phyloP scores from a whole-genome alignment of 2,113 vertebrate genomes.

The Eira barbara region DNA sequence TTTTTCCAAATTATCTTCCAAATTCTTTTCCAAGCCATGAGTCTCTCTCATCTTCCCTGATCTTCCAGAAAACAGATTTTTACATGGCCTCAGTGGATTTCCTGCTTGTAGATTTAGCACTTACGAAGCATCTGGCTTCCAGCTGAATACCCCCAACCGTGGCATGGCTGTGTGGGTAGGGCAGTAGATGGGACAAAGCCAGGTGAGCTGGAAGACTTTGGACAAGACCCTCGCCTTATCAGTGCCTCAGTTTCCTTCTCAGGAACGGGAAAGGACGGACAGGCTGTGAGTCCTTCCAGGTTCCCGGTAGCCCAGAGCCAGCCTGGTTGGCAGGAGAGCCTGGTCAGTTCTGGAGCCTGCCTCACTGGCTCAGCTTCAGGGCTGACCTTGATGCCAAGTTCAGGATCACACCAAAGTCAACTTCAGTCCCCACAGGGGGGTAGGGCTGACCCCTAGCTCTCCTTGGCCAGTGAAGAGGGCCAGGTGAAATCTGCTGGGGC shows the following conservation, averaged over 20 bases:
- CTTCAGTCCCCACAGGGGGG: not conserved
- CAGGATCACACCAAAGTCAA: not conserved
- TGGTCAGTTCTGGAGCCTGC: not conserved
- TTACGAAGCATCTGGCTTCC: not conserved
- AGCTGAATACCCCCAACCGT: not conserved
- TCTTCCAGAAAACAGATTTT: not conserved
- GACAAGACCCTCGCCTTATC: not conserved
- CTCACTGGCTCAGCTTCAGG: not conserved
- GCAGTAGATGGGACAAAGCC: too few relatives aligned
- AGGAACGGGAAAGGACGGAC: not conserved
- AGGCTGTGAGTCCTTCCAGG: not conserved
- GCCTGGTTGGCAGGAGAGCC: not conserved
- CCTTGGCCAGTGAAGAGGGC: not conserved
- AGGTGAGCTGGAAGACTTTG: not conserved
- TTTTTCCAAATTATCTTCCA: not conserved
- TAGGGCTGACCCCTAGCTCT: not conserved
- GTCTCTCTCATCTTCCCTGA: not conserved
- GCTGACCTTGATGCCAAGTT: not conserved
- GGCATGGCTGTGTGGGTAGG: rapidly evolving
- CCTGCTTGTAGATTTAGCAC: not conserved
- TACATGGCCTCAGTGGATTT: not conserved
- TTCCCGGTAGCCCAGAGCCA: not conserved
- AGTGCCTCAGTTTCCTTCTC: not conserved
- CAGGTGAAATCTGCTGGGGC: not conserved
- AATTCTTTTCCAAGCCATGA: not conserved